Evolutionary conservation across 2,113 vertebrate species (phyloP).

Genomic region (Leptobrachium ailaonicum): DNA sequence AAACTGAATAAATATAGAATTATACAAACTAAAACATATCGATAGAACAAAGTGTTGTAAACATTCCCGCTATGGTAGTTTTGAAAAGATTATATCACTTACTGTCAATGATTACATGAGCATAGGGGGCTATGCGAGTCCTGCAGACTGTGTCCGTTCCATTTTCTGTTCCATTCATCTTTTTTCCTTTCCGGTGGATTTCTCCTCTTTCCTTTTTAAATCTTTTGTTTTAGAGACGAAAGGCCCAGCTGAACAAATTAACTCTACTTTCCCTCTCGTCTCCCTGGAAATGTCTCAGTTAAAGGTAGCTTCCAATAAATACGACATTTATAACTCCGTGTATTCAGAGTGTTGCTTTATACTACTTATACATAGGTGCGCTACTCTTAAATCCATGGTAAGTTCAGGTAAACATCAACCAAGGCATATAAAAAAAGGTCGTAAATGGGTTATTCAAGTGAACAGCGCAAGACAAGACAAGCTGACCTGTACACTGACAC

Average conservation of each 20-base stretch:
- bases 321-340: neutral
- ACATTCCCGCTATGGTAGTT: neutral
- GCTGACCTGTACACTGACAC: neutral
- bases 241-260: conserved; percentile 2
- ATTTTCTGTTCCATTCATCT: conserved; percentile 13
- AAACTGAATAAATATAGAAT: neutral
- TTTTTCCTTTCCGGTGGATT: neutral
- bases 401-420: conserved; percentile 48
- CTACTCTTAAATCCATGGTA: conserved; percentile 21
- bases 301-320: neutral
- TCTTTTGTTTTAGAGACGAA: too few species aligned
- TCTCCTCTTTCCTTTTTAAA: neutral
- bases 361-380: conserved; percentile 8
- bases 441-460: conserved; percentile 32
- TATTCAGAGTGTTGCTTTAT: neutral
- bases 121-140: conserved; percentile 25
- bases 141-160: conserved; percentile 35
- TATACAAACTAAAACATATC: neutral
- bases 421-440: conserved; percentile 41
- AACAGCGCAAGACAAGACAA: neutral
- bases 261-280: neutral
- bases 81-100: conserved; percentile 17
- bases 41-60: neutral
- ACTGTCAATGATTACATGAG: conserved; percentile 27
- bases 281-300: neutral